Evolutionary conservation across 2,888 invertebrate species (phyloP).

Genomic region (Scaeva pyrastri): DNA sequence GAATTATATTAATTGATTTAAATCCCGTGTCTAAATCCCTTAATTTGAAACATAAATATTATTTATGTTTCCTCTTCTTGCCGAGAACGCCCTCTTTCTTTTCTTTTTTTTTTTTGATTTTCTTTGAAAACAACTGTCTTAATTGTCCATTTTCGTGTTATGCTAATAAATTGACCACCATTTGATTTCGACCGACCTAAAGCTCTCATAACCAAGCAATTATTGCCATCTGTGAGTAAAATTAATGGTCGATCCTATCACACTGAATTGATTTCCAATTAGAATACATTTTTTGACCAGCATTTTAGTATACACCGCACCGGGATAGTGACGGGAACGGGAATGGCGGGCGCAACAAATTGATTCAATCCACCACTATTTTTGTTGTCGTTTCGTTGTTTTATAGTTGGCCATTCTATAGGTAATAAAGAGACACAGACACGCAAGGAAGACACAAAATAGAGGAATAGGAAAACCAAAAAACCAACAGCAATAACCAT

Average conservation of each 20-base stretch:
- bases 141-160: slow-evolving; percentile 29
- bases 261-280: slow-evolving; percentile 70
- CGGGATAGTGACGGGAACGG: too few relatives aligned
- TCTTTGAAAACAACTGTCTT: not conserved
- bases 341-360: slow-evolving; percentile 48
- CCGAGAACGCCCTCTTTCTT: not conserved
- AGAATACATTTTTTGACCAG: slow-evolving; percentile 40
- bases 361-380: slow-evolving; percentile 52
- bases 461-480: not conserved
- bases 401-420: too few relatives aligned
- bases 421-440: not conserved
- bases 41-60: too few relatives aligned
- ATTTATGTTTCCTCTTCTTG: too few relatives aligned
- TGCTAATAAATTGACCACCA: slow-evolving; percentile 40
- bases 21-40: too few relatives aligned
- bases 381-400: not conserved
- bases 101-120: too few relatives aligned
- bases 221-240: slow-evolving; percentile 63
- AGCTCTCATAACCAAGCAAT: slow-evolving; percentile 47
- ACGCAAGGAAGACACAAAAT: not conserved
- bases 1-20: too few relatives aligned
- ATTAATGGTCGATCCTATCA: slow-evolving; percentile 16
- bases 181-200: slow-evolving; percentile 13
- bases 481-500: slow-evolving; percentile 11
- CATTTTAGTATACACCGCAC: slow-evolving; percentile 30